Evolutionary conservation across 2,888 invertebrate genomes (phyloP), one percentile per base, ranked within the genome.

Genomic region (Bruchidius siliquastri): DNA sequence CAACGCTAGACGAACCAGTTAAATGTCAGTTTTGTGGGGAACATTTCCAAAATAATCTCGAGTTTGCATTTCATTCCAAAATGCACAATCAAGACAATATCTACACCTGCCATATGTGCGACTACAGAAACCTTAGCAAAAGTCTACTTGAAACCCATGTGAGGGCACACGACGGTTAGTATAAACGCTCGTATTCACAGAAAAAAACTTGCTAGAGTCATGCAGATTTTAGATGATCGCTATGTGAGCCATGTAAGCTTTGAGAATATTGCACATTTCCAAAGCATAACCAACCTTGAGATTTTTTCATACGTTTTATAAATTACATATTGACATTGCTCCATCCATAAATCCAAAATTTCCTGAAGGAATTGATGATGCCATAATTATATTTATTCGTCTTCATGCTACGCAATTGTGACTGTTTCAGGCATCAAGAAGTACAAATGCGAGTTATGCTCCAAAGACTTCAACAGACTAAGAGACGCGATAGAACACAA

Each of bases 11-110:
- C 79, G 78, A 79, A 4, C 86, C 87, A 2, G 88, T 89, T 70
- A 87, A 88, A 71, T 90, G 90, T 75, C 88, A 88, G 73, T 75
- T 88, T 71, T 90, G 90, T 69, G 87, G 88, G 1, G 87, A 88
- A 74, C 83, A 87, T 8, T 90, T 88, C 76, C 88, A 88, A 22
- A 82, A 80, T 49, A 81, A 83, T 73, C 78, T 85, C 20, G 84
- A 81, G 2, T 85, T 83, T 70, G 85, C 84, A 0, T 74, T 83
- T 20, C 85, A 85, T 75, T 83, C 83, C 10, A 81, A 83, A 26
- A 75, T 77, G 18, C 85, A 85, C 74, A 83, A 80, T 72, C 8
- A 22, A 20, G 77, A 79, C 20, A 81, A 84, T 67, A 80, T 80
- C 74, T 83, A 82, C 71, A 79, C 79, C 72, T 85, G 85, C 72